Conservation (phyloP, 2,888 invertebrate species). For the Caenorhabditis sulstoni region DNA sequence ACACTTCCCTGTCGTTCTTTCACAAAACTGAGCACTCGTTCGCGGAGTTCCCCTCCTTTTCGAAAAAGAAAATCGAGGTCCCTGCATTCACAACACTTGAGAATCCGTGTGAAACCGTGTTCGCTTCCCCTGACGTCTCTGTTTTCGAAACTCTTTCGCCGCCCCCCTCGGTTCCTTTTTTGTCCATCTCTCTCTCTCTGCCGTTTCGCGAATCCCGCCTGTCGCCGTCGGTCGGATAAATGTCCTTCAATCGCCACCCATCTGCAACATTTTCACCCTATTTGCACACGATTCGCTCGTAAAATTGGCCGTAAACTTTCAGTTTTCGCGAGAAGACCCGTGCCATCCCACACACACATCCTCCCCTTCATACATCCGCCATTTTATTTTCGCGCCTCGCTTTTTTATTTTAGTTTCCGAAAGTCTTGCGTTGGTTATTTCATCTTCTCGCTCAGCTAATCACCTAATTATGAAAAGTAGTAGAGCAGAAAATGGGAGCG, state of each 20-base stretch:
- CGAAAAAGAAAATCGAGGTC: background rate
- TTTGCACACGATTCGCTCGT: conserved; percentile 52
- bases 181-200: background rate
- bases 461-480: conserved; percentile 37
- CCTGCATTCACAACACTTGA: conserved; percentile 34
- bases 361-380: background rate
- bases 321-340: conserved; percentile 18
- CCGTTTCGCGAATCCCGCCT: background rate
- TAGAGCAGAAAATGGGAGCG: conserved; percentile 34
- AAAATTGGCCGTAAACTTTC: conserved; percentile 57
- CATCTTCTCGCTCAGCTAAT: background rate
- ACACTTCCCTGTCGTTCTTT: no score
- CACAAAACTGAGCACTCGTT: background rate
- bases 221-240: conserved; percentile 7
- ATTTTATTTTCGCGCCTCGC: conserved; percentile 7
- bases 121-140: background rate
- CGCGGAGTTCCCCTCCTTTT: conserved; percentile 5
- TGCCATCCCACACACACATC: conserved; percentile 21
- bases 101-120: conserved; percentile 19
- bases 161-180: background rate
- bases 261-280: conserved; percentile 54
- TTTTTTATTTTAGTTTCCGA: background rate
- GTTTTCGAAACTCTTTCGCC: background rate
- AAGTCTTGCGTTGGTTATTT: no score
- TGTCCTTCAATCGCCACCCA: conserved; percentile 54